phyloP scores from a whole-genome alignment of 2,113 vertebrate genomes.

The Halichoeres trimaculatus region DNA sequence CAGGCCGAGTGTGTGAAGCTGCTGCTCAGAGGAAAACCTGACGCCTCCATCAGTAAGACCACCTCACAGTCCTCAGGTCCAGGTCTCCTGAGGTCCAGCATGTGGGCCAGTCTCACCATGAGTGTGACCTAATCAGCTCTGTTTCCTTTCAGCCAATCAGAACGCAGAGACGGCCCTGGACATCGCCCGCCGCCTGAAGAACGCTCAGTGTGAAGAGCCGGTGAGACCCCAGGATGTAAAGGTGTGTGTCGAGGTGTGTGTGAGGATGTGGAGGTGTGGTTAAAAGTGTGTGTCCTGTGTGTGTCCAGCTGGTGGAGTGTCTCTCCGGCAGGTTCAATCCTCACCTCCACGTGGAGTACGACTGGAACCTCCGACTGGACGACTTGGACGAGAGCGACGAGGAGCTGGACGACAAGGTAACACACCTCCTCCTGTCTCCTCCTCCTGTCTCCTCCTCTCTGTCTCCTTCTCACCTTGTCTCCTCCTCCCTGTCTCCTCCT shows the following conservation, averaged over 20 bases:
- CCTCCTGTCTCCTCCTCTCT: too few relatives aligned
- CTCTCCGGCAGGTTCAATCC: constrained; percentile 88
- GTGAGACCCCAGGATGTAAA: constrained; percentile 11
- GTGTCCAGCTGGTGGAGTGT: neutral
- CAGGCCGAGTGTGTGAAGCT: too few relatives aligned
- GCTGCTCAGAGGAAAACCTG: too few relatives aligned
- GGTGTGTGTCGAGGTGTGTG: too few relatives aligned
- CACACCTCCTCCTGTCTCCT: too few relatives aligned
- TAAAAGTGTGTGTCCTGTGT: too few relatives aligned
- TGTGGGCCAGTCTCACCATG: neutral
- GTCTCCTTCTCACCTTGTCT: too few relatives aligned
- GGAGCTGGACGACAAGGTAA: constrained; percentile 91
- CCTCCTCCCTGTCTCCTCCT: constrained; percentile 39
- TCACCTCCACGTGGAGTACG: constrained; percentile 90
- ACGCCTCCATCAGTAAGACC: too few relatives aligned
- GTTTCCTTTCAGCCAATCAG: constrained; percentile 86
- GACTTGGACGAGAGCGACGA: constrained; percentile 94
- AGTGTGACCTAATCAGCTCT: neutral
- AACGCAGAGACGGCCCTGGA: constrained; percentile 89
- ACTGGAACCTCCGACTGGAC: constrained; percentile 91
- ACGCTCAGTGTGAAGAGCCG: constrained; percentile 87
- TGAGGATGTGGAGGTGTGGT: too few relatives aligned
- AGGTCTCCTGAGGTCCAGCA: too few relatives aligned
- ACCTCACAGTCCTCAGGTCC: too few relatives aligned
- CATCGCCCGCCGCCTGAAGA: constrained; percentile 86